Evolutionary conservation across 2,888 invertebrate genomes (phyloP), one percentile per base, ranked within the genome.

Genomic region (Chesias legatella): DNA sequence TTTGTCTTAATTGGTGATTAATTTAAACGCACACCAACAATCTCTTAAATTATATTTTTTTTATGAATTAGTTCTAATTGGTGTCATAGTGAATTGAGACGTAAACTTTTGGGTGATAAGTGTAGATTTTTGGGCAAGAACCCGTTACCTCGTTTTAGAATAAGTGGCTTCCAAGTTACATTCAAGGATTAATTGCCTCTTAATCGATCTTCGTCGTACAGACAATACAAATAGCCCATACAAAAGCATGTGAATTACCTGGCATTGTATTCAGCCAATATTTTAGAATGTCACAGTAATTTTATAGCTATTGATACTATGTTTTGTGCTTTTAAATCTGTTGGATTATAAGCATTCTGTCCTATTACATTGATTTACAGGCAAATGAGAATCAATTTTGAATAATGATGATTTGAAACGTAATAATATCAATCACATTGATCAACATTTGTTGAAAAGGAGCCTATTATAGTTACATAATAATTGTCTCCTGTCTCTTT

Each of bases 201-300:
- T 58, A 55, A 69, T 63, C 58, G 55, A 68, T 66, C 59, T 56
- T 55, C 51, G 38, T 43, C 28, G 22, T 35, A 34, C 48, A 43
- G 56, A 70, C 69, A 66, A 72, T 69, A 61, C 61, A 58, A 62
- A 64, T 61, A 42, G 40, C 49, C 57, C 42, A 27, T 51, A 50
- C 30, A 73, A 72, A 71, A 69, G 56, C 62, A 56, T 70, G 71
- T 43, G 70, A 70, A 61, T 53, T 36, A 23, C 6, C 17, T 17
- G 27, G 56, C 39, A 65, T 68, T 68, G 67, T 67, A 3, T 53
- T n/a, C 28, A 11, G 25, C 43, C 51, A 48, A 53, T 53, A 49
- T 47, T 43, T 50, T 26, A 38, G 51, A 45, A 39, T 35, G 35
- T 33, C 32, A 17, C 38, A 23, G 27, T 36, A 46, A 36, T 47